phyloP scores from a whole-genome alignment of 2,888 invertebrate species.

The Phengaris arion region DNA sequence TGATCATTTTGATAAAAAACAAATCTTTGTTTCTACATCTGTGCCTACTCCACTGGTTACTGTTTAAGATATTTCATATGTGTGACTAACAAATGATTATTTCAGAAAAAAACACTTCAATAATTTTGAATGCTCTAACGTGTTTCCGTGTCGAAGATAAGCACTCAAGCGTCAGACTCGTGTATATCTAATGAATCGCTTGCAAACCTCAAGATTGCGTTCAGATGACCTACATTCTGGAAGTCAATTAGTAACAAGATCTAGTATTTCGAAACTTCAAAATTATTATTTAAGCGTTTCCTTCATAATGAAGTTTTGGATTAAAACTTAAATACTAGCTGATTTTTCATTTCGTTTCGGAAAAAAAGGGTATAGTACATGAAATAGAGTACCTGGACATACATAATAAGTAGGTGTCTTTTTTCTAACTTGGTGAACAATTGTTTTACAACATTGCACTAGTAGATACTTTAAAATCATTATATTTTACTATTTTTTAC shows the following conservation, averaged over 20 bases:
- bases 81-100: background rate
- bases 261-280: constrained; percentile 21
- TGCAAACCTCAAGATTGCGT: constrained; percentile 36
- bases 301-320: background rate
- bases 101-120: background rate
- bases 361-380: too few relatives aligned
- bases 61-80: background rate
- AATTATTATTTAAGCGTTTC: constrained; percentile 10
- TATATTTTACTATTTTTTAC: too few relatives aligned
- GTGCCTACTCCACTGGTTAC: background rate
- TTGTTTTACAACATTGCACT: too few relatives aligned
- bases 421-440: too few relatives aligned
- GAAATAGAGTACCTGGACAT: too few relatives aligned
- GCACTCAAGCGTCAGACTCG: constrained; percentile 31
- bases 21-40: background rate
- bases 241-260: constrained; percentile 36
- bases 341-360: too few relatives aligned
- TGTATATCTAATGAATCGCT: constrained; percentile 38
- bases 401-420: too few relatives aligned
- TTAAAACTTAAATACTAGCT: background rate
- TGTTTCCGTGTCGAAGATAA: constrained; percentile 33
- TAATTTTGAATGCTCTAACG: constrained; percentile 11
- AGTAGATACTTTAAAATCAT: too few relatives aligned
- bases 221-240: constrained; percentile 36
- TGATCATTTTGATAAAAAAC: background rate